Evolutionary conservation across 2,113 vertebrate genomes (phyloP).

Genomic region (Oceanites oceanicus): DNA sequence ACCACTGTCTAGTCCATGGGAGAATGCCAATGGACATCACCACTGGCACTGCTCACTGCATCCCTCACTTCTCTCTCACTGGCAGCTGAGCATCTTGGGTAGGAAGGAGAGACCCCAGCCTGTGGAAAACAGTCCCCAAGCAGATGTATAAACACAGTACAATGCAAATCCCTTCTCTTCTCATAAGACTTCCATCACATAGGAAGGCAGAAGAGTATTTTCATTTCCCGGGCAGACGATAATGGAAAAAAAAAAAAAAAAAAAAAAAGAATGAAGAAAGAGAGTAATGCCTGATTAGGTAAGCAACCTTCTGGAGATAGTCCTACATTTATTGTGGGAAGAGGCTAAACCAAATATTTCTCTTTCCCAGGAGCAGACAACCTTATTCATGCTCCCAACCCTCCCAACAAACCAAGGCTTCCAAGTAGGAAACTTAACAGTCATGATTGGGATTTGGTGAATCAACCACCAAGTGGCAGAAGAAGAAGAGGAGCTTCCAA

Average conservation of each 20-base stretch:
- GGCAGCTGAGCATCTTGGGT: neutral
- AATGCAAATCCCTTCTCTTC: neutral
- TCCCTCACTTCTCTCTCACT: accelerated
- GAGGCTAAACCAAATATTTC: neutral
- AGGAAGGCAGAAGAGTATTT: neutral
- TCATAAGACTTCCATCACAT: neutral
- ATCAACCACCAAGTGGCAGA: neutral
- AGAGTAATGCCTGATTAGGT: accelerated
- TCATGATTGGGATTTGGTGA: neutral
- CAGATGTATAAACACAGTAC: neutral
- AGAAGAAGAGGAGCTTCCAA: neutral
- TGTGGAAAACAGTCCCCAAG: neutral
- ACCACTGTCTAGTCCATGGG: neutral
- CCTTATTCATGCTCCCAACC: neutral
- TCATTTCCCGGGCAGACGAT: neutral
- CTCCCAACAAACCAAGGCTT: neutral
- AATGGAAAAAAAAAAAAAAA: neutral
- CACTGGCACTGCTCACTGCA: neutral
- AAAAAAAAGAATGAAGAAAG: neutral
- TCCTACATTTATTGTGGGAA: neutral
- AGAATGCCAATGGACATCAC: neutral
- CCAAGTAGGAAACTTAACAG: neutral
- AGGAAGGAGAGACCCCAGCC: neutral
- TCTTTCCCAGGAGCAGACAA: neutral
- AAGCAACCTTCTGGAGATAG: neutral